Evolutionary conservation across 1,140 invertebrate genomes (phyloP), one percentile per base, ranked within the genome.

Genomic region (Anadara kagoshimensis): DNA sequence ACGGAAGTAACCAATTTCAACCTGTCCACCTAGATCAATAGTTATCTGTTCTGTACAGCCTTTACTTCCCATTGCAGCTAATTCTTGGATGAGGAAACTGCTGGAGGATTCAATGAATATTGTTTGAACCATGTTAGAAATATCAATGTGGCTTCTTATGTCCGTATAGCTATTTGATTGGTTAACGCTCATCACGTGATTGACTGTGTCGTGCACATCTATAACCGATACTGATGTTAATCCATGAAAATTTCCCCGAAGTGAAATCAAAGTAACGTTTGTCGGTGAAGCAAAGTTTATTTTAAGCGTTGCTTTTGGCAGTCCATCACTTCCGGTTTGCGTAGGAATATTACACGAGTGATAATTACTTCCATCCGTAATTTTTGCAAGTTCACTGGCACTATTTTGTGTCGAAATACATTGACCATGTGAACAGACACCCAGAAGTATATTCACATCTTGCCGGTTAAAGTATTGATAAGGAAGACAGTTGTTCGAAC

Each of bases 401-500:
- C 20, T 10, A 3, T 24, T 58, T 22, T 26, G 45, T 54, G 56
- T 14, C n/a, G 16, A 65, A 14, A 56, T 53, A 26, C 69, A 72
- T 18, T 49, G 29, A 16, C 41, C 18, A 8, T 24, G 20, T 53
- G 18, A 20, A 45, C 79, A 83, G 0, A 64, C 51, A 18, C 70
- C 64, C 1, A 61, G 49, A n/a, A 83, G 43, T 12, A 79, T 47
- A 67, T 83, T 83, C 5, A 75, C 29, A 36, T 78, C 69, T 20
- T 53, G 11, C 18, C 74, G 67, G 43, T 20, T n/a, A 1, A 80
- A 24, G 51, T 77, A 83, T 3, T 43, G 65, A n/a, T 16, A 49
- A 0, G 82, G 82, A 8, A 83, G 45, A 65, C 80, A 83, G 22
- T 53, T 49, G 24, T 54, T 66, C 2, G 82, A 83, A 45, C 58